Evolutionary conservation across 2,888 invertebrate genomes (phyloP).

Genomic region (Archips xylosteana): DNA sequence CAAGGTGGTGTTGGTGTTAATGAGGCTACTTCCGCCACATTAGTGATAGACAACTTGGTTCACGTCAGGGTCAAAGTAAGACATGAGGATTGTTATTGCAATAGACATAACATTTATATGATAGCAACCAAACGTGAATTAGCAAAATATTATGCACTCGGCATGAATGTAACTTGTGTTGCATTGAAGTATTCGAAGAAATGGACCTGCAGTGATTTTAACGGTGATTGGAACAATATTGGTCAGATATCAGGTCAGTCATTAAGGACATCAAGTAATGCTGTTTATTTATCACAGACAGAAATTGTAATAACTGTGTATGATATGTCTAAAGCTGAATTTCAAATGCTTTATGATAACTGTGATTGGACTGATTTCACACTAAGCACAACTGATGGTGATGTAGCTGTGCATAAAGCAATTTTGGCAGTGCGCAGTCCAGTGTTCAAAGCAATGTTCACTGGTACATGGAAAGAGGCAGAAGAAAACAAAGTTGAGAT

Average conservation of each 20-base stretch:
- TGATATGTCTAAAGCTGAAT: not conserved
- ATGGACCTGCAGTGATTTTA: not conserved
- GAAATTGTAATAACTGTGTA: not conserved
- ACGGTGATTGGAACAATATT: not conserved
- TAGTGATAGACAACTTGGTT: not conserved
- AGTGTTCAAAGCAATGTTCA: slow-evolving; percentile 60
- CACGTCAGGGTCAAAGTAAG: not conserved
- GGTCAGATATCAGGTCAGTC: not conserved
- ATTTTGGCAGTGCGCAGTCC: slow-evolving; percentile 62
- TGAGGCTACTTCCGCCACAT: not conserved
- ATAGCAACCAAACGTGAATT: not conserved
- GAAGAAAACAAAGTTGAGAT: slow-evolving; percentile 58
- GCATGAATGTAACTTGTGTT: not conserved
- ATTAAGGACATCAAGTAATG: too few species aligned
- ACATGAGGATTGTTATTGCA: too few species aligned
- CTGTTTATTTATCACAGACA: not conserved
- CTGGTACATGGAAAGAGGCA: slow-evolving; percentile 61
- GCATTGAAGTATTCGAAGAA: not conserved
- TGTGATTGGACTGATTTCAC: slow-evolving; percentile 64
- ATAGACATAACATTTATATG: not conserved
- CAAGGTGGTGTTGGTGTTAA: not conserved
- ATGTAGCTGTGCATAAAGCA: slow-evolving; percentile 59
- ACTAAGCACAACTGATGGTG: slow-evolving; percentile 61
- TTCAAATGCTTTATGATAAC: slow-evolving; percentile 53
- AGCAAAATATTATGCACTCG: not conserved